Base-by-base conservation (phyloP, 92 coral and sea anemone genomes). In the Parazoanthus darwini region DNA sequence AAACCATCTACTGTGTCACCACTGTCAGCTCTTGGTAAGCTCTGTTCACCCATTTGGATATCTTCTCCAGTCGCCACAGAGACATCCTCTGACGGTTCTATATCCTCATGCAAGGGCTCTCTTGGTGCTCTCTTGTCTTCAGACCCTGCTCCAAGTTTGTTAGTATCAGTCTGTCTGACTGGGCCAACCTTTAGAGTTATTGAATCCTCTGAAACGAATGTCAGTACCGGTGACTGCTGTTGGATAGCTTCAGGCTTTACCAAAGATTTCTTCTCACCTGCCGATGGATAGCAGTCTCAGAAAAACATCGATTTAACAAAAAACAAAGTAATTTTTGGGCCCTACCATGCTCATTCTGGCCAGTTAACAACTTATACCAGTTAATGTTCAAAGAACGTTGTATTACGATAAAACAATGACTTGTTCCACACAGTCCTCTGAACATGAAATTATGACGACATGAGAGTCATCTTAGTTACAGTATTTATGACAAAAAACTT, bases 161-260 rank as follows among this genome's bases (percentile, higher is more conserved):
- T 71, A 2, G 43, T 54, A 8, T 89, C 82, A 51, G 65, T 46
- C 38, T 25, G 66, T 46, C 87, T 51, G 23, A 84, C 87, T 44
- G 93, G 89, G 29, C 85, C 90, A 80, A 90, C 85, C 88, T 90
- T 90, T 1, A 81, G 88, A 39, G 89, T 90, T 15, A 90, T 83
- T 15, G 93, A 90, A 23, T 90, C 93, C 35, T 90, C 93, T 13
- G 93, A 90, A 37, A 90, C 79, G 79, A 90, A 90, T 44, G 81
- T 90, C 88, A 90, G 25, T 74, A 81, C 89, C 38, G 93, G 88
- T 7, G 82, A 44, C 46, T 84, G 87, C 68, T 70, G 78, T 36
- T 84, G 67, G 8, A 84, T 36, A 73, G 44, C 39, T 84, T 48
- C 87, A 71, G 78, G 44, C 51, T 72, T 84, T 23, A 7, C 58